Percentiles rank a stretch among this genome's conserved stretches.
Evolutionary conservation across 2,797 vertebrate genomes (phyloP).

Genomic region (Paratrypauchen microcephalus): DNA sequence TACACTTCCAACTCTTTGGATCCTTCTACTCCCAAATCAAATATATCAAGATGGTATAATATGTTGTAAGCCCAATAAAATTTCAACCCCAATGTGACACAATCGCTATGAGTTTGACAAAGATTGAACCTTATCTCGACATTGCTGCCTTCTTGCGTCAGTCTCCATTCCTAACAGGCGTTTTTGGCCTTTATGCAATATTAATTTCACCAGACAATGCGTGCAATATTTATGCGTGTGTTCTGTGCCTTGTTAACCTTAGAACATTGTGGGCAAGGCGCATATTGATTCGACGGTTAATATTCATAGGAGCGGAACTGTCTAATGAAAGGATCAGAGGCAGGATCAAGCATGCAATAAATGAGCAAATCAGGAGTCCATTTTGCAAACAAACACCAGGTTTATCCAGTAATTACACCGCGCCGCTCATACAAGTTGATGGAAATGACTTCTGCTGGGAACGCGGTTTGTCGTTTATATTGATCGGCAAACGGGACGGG

Average conservation of each 20-base stretch:
- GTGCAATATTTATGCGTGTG: not conserved
- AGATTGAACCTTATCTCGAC: conserved; percentile 10
- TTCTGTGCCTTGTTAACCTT: not conserved
- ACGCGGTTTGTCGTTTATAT: conserved; percentile 18
- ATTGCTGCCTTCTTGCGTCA: conserved; percentile 34
- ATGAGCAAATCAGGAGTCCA: conserved; percentile 21
- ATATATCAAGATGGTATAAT: no score
- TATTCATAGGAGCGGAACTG: not conserved
- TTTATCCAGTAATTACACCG: conserved; percentile 26
- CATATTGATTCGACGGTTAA: not conserved
- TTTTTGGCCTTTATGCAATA: conserved; percentile 6
- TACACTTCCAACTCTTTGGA: not conserved
- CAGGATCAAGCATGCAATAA: conserved; percentile 22
- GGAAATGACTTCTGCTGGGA: conserved; percentile 16
- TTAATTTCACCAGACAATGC: not conserved
- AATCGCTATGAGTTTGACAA: conserved; percentile 10
- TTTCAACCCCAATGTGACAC: not conserved
- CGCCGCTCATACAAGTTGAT: conserved; percentile 30
- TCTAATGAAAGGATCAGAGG: not conserved
- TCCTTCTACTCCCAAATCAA: not conserved
- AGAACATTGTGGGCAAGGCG: not conserved
- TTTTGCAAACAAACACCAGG: conserved; percentile 28
- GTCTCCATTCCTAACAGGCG: conserved; percentile 18
- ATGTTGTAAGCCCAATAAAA: no score
- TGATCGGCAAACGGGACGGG: conserved; percentile 19